A percentile compares a stretch with the other conserved stretches of the same genome.
These are phyloP conservation scores for Sacculina carcini DNA, from an alignment of 2,888 invertebrate genomes.

Conservation along the genomic window DNA sequence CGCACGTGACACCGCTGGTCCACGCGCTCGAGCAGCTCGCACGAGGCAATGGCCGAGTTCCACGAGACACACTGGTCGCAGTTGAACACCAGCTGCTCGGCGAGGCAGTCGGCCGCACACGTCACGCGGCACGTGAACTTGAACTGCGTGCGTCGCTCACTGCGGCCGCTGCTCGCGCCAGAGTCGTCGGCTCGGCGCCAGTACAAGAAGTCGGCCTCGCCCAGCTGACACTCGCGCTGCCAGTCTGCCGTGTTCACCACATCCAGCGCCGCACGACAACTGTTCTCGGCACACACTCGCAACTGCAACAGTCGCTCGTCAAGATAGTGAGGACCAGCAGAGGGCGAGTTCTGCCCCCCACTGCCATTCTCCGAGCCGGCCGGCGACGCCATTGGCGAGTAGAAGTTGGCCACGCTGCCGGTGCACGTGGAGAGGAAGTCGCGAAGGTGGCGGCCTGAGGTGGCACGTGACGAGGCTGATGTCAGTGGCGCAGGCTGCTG, in stretches of 20 bases:
- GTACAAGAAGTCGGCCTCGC: not conserved
- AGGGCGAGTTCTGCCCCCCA: not conserved
- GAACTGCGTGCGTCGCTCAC: not conserved
- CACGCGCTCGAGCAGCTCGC: not conserved
- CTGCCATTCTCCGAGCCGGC: slow-evolving; percentile 4
- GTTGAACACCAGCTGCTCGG: not conserved
- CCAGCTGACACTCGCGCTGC: not conserved
- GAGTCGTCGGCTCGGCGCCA: not conserved
- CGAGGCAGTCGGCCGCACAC: not conserved
- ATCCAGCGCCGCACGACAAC: not conserved
- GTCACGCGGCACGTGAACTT: not conserved
- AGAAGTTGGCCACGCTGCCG: slow-evolving; percentile 6
- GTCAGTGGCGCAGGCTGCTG: not conserved
- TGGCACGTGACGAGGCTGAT: not conserved
- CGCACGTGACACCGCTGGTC: not conserved
- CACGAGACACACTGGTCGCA: not conserved
- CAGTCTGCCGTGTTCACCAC: not conserved
- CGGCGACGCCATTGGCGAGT: slow-evolving; percentile 3
- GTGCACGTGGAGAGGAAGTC: not conserved
- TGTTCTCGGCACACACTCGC: not conserved
- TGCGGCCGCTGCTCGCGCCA: too few relatives aligned
- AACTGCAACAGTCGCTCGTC: not conserved
- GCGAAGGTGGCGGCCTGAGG: not conserved
- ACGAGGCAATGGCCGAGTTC: not conserved
- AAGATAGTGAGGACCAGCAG: too few relatives aligned